These are phyloP conservation scores for Spheniscus humboldti DNA, from an alignment of 2,797 vertebrate genomes.

Conservation along the genomic window DNA sequence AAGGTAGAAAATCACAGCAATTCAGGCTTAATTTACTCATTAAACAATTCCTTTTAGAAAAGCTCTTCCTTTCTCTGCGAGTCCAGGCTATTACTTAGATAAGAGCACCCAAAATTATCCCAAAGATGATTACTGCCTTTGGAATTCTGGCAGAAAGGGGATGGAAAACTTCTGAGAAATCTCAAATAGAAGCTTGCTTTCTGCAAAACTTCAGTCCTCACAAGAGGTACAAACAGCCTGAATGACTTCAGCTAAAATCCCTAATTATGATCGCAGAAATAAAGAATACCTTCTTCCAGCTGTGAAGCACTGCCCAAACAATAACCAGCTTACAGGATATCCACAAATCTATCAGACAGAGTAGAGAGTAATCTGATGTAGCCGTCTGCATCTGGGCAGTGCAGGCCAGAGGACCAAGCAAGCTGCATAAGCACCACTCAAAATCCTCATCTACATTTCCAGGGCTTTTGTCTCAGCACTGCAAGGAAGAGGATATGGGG, in stretches of 20 bases:
- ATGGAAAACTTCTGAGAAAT: not conserved
- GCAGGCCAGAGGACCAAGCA: not conserved
- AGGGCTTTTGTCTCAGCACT: not conserved
- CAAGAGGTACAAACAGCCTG: not conserved
- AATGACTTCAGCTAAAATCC: not conserved
- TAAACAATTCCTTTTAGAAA: not conserved
- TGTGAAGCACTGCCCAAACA: fast-evolving
- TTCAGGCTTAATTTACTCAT: not conserved
- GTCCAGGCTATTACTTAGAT: not conserved
- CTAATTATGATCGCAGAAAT: not conserved
- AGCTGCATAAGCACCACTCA: not conserved
- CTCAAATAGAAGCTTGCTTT: not conserved
- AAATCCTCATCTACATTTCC: not conserved
- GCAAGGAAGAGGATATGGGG: not conserved
- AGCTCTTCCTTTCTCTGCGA: not conserved
- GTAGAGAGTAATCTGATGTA: not conserved
- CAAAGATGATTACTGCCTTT: not conserved
- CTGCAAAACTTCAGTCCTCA: not conserved
- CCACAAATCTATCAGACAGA: not conserved
- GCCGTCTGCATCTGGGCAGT: not conserved
- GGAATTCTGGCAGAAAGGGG: not conserved
- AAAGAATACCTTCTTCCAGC: not conserved
- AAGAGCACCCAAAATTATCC: not conserved
- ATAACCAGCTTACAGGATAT: not conserved
- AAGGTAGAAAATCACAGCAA: not conserved